phyloP scores from a whole-genome alignment of 2,888 invertebrate species.

The Andrena flavipes region DNA sequence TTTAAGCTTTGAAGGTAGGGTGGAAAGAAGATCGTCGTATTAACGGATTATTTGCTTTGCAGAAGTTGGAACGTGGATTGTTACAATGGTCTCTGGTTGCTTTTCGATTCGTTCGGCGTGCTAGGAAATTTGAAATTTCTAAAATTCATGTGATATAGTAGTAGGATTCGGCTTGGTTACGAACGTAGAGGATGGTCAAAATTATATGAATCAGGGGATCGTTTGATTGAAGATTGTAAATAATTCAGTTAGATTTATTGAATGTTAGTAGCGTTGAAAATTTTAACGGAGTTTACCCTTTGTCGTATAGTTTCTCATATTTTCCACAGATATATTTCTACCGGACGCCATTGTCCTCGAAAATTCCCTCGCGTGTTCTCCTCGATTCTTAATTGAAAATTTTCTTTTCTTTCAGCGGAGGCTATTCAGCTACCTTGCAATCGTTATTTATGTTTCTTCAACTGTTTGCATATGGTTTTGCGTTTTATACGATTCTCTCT shows the following conservation, averaged over 20 bases:
- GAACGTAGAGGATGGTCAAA: neutral
- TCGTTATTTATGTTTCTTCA: no score
- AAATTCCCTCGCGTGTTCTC: neutral
- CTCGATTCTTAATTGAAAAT: neutral
- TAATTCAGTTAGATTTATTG: constrained; percentile 1
- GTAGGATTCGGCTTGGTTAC: neutral
- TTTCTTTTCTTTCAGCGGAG: no score
- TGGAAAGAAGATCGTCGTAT: no score
- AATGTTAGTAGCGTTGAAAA: neutral
- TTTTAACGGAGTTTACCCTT: neutral
- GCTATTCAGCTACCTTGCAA: no score
- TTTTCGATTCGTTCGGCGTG: neutral
- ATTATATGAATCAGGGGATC: neutral
- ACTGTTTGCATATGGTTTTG: no score
- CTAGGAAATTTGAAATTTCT: neutral
- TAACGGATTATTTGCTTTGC: no score
- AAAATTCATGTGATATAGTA: neutral
- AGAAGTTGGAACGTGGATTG: no score
- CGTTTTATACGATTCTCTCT: neutral
- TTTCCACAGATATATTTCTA: neutral
- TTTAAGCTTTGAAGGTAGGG: neutral
- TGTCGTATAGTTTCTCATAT: neutral
- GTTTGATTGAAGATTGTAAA: neutral
- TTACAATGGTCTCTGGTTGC: no score
- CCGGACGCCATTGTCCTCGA: neutral